Percentiles rank a stretch among this genome's conserved stretches.
These are phyloP conservation scores for Celastrina argiolus DNA, from an alignment of 2,888 invertebrate genomes.

Conservation along the genomic window DNA sequence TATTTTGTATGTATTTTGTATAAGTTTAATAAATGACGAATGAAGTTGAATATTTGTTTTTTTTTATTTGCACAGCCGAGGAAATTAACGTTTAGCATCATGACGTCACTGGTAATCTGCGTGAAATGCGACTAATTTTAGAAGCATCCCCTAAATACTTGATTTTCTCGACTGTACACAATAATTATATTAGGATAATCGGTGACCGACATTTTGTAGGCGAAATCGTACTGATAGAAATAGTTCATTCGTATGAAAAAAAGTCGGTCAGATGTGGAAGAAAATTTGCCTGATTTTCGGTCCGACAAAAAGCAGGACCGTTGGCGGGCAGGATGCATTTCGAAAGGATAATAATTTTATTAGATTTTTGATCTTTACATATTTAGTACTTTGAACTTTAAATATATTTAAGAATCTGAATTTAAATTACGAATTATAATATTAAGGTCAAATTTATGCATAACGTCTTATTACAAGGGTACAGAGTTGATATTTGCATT, in stretches of 20 bases:
- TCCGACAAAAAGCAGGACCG: too few species aligned
- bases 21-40: not conserved
- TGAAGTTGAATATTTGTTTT: not conserved
- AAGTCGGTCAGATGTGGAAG: too few species aligned
- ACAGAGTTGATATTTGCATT: not conserved
- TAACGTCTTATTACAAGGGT: not conserved
- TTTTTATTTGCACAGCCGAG: not conserved
- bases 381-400: not conserved
- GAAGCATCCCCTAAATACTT: too few species aligned
- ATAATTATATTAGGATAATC: too few species aligned
- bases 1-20: slow-evolving; percentile 10
- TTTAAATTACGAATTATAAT: not conserved
- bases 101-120: too few species aligned
- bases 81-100: not conserved
- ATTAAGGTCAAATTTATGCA: not conserved
- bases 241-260: too few species aligned
- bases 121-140: too few species aligned
- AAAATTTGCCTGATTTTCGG: too few species aligned
- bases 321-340: too few species aligned
- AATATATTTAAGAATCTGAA: not conserved
- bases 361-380: not conserved
- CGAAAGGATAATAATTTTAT: not conserved
- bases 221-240: too few species aligned
- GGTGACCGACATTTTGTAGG: too few species aligned
- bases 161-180: too few species aligned